These are phyloP conservation scores for human (Homo sapiens) DNA, from an alignment of 2,113 vertebrate species.

Conservation along the genomic window DNA sequence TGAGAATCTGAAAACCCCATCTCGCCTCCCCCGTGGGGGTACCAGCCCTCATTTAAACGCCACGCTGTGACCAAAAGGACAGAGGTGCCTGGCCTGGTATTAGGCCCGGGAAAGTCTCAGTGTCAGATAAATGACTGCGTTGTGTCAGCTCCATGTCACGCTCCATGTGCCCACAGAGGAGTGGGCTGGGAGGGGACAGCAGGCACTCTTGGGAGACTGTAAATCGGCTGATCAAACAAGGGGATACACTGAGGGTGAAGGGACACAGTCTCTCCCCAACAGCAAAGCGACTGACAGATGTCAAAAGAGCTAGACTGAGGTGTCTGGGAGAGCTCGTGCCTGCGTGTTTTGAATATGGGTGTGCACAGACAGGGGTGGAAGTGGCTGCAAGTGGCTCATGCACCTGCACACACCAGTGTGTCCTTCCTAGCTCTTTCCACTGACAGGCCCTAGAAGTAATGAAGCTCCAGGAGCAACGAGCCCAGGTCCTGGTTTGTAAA, in stretches of 20 bases:
- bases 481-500: neutral
- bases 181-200: neutral
- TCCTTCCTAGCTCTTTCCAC: neutral
- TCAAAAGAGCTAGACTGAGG: neutral
- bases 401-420: too few species aligned
- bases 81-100: neutral
- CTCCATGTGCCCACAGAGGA: neutral
- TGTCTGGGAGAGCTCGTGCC: neutral
- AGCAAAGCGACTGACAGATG: neutral
- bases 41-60: neutral
- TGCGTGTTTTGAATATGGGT: neutral
- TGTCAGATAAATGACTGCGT: neutral
- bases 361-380: neutral
- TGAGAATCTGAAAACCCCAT: neutral
- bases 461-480: neutral
- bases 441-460: neutral
- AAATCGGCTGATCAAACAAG: too few species aligned
- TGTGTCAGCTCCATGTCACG: neutral
- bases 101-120: neutral
- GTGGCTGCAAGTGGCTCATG: neutral
- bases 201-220: neutral
- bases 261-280: too few species aligned
- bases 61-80: neutral
- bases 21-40: neutral
- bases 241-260: neutral